Evolutionary conservation across 2,888 invertebrate species (phyloP).

Genomic region (Synergus gifuensis): DNA sequence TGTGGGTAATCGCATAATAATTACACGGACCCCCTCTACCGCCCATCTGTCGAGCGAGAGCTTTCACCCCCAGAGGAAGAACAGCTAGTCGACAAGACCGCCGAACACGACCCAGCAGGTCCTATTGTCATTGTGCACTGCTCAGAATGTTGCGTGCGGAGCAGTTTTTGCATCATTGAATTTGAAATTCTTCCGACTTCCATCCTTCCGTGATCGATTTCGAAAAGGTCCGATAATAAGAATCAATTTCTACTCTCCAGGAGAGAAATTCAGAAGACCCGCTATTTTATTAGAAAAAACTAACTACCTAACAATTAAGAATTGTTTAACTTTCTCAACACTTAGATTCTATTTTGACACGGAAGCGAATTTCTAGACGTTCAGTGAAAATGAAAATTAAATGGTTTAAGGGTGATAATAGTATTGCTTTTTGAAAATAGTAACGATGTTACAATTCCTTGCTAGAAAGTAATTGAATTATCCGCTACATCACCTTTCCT

Average conservation of each 20-base stretch:
- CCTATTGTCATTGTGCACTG: conserved; percentile 70
- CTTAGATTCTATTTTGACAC: neutral
- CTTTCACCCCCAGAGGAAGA: conserved; percentile 59
- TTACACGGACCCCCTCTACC: conserved; percentile 75
- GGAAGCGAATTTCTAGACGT: too few relatives aligned
- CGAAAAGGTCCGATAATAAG: conserved; percentile 47
- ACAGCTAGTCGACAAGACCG: conserved; percentile 63
- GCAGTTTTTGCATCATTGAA: conserved; percentile 50
- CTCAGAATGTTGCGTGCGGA: conserved; percentile 61
- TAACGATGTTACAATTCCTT: too few relatives aligned
- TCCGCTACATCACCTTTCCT: neutral
- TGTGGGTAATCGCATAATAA: conserved; percentile 78
- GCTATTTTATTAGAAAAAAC: neutral
- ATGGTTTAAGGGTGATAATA: too few relatives aligned
- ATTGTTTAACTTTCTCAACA: neutral
- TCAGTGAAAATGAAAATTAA: too few relatives aligned
- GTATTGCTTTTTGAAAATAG: too few relatives aligned
- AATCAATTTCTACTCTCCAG: conserved; percentile 25
- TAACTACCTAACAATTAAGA: too few relatives aligned
- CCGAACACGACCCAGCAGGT: conserved; percentile 72
- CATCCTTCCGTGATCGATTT: conserved; percentile 53
- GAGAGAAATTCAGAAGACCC: conserved; percentile 9
- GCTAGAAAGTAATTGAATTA: too few relatives aligned
- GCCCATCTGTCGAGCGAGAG: conserved; percentile 74
- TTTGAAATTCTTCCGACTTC: conserved; percentile 54